Base-by-base conservation (phyloP, 2,113 vertebrate species). In the Pluvialis apricaria region DNA sequence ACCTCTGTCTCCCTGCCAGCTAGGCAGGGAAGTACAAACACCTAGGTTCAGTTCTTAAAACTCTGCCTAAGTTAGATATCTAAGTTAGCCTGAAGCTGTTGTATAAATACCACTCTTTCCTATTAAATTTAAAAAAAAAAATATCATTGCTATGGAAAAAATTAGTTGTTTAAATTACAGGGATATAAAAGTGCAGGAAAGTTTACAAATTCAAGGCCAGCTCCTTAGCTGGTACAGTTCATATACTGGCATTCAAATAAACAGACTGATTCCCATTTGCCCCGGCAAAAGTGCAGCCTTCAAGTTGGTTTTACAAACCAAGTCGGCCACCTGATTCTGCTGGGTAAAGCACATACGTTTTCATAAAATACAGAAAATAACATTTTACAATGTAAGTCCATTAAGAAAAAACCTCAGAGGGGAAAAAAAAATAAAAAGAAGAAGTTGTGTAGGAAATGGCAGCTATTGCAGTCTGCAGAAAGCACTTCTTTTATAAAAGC, bases 191-290 rank as follows among this genome's bases (percentile, higher is more conserved):
- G 85, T 12, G 26, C 55, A 93, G 68, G 42, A 58, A 85, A 89
- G 84, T 94, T 92, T 94, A 92, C 81, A 95, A 85, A 97, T 90
- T 69, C 75, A 91, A 83, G 84, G 86, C 61, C 84, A 90, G 62
- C 31, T 87, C 51, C 71, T 95, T 89, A 82, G 92, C 84, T 91
- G 68, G 82, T 88, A 51, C 29, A 14, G 80, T 83, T 97, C 55
- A 66, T 89, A 85, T 55, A 80, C n/a, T 36, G 24, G 45, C 84
- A 92, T 89, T 95, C 89, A 90, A 95, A 92, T 88, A 95, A 95
- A 95, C 78, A 91, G 70, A 45, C 73, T 13, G 62, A 60, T 70
- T 94, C 68, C 54, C 75, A 88, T 87, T 95, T 70, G 11, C n/a
- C 66, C 89, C 36, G 2, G 73, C 71, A 77, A 64, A 87, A 82